A percentile compares a stretch with the other conserved stretches of the same genome.
phyloP scores from a whole-genome alignment of 2,113 vertebrate species.

The Hippoglossus stenolepis region DNA sequence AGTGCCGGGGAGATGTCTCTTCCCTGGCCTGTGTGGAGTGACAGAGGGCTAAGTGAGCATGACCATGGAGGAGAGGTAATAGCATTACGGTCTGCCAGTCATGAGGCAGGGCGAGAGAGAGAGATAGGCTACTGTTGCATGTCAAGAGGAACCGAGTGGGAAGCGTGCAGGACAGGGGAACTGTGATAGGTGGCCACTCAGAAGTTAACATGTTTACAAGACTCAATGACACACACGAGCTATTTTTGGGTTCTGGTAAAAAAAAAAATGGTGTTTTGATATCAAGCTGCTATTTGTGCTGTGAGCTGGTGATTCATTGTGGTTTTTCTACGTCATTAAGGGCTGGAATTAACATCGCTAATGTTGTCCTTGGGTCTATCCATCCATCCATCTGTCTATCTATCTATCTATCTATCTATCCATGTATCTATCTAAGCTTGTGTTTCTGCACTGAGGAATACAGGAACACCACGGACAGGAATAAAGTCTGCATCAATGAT shows the following conservation, averaged over 20 bases:
- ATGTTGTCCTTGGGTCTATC: background rate
- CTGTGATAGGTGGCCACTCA: constrained; percentile 19
- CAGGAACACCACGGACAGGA: background rate
- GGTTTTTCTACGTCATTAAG: constrained; percentile 7
- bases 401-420: background rate
- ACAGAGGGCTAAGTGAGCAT: constrained; percentile 76
- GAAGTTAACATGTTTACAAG: background rate
- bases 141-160: constrained; percentile 48
- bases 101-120: constrained; percentile 45
- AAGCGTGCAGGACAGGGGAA: constrained; percentile 18
- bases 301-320: background rate
- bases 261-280: background rate
- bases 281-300: background rate
- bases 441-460: background rate
- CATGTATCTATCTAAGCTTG: background rate
- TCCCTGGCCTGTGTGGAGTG: constrained; percentile 60
- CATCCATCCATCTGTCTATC: background rate
- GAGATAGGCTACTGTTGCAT: constrained; percentile 60
- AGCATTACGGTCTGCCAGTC: constrained; percentile 74
- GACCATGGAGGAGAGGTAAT: constrained; percentile 74
- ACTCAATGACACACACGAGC: background rate
- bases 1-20: constrained; percentile 49
- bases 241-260: background rate
- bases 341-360: constrained; percentile 15
- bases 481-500: background rate